Conservation (phyloP, 1,140 invertebrate genomes). For the Gonioctena quinquepunctata region DNA sequence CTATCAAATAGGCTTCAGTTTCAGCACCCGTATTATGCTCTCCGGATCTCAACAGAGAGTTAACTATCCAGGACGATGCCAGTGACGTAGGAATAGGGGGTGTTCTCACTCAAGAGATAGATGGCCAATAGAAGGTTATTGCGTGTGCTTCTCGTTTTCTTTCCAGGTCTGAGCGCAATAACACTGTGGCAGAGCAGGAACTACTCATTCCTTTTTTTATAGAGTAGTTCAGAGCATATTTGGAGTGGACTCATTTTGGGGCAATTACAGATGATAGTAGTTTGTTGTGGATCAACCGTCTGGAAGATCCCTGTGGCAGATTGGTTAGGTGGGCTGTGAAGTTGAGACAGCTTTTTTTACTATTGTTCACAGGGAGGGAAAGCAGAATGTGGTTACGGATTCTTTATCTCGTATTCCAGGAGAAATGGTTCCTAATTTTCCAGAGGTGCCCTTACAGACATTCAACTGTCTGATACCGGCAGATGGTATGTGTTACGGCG, state of each 20-base stretch:
- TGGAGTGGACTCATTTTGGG: conserved; percentile 55
- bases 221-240: conserved; percentile 54
- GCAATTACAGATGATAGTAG: conserved; percentile 52
- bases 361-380: conserved; percentile 8
- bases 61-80: conserved; percentile 34
- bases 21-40: conserved; percentile 34
- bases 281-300: conserved; percentile 15
- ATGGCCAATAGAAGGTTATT: conserved; percentile 27
- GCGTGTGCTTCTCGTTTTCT: conserved; percentile 38
- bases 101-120: conserved; percentile 34
- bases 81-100: conserved; percentile 30
- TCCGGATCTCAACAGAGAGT: conserved; percentile 35
- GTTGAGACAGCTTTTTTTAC: conserved; percentile 12
- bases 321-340: conserved; percentile 14
- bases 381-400: conserved; percentile 13
- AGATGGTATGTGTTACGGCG: no score
- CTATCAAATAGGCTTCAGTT: conserved; percentile 28
- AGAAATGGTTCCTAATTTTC: not conserved
- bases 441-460: no score
- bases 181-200: conserved; percentile 57
- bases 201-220: conserved; percentile 46
- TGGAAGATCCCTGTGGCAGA: conserved; percentile 36
- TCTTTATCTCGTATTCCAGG: conserved; percentile 25
- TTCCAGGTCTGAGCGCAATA: conserved; percentile 48
- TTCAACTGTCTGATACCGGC: no score